Base-by-base conservation (phyloP, 1,140 invertebrate species). In the Hypothenemus hampei region DNA sequence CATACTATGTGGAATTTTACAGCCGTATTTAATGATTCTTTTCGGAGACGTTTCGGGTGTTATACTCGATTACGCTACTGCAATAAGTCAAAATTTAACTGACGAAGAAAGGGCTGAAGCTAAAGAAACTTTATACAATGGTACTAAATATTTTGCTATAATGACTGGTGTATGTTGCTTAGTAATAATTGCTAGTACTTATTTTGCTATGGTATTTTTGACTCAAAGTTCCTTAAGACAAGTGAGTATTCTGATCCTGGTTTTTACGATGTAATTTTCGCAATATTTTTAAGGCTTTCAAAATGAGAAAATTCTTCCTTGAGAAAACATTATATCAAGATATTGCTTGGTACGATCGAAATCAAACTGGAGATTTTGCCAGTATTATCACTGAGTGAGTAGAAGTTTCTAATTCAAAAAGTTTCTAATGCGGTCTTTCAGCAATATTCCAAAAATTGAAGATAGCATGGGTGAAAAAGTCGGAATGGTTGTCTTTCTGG, bases 391-490 rank as follows among this genome's bases (percentile, higher is more conserved):
- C 89, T 35, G 86, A 89, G 89, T 91, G 78, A 80, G 81, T 73
- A 47, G n/a, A n/a, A n/a, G 24, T 15, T 23, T 48, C 29, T n/a
- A 4, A 23, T 15, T 49, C n/a, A n/a, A n/a, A n/a, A n/a, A n/a
- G n/a, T n/a, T n/a, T n/a, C n/a, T n/a, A n/a, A n/a, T n/a, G n/a
- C n/a, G 47, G 23, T 47, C 13, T 68, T 65, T 59, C 66, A 94
- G 92, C 69, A 91, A 96, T 73, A 77, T 96, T 15, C 80, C 87
- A 16, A 89, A 92, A 71, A 77, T 95, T 59, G 86, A 93, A 68
- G 90, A 93, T 68, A 93, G 91, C 4, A 83, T 95, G 26, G 91
- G 91, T 0, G 89, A 93, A 68, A 96, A 96, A 70, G 74, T 93
- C 13, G 84, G 83, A 3, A 84, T 86, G 43, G 86, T 93, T 60